Percentiles rank a stretch among this genome's conserved stretches.
Conservation (phyloP, 2,888 invertebrate species). For the Poecilobothrus nobilitatus region DNA sequence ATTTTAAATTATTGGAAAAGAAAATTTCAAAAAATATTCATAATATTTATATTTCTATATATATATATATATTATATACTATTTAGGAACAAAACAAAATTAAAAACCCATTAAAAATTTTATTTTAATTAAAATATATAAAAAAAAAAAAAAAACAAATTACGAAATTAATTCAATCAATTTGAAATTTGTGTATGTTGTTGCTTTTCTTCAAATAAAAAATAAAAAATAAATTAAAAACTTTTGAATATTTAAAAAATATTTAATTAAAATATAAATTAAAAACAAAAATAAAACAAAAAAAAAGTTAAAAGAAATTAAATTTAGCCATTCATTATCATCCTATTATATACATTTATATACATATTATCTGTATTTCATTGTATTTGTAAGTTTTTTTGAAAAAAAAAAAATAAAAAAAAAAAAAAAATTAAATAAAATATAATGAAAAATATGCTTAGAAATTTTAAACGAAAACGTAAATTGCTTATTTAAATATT, state of each 20-base stretch:
- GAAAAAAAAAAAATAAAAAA: not conserved
- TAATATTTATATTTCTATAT: too few relatives aligned
- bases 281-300: not conserved
- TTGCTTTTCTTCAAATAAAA: not conserved
- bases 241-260: not conserved
- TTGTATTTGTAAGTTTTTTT: not conserved
- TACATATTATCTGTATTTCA: not conserved
- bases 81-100: too few relatives aligned
- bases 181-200: not conserved
- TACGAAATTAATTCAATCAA: not conserved
- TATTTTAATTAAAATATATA: too few relatives aligned
- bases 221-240: not conserved
- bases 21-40: too few relatives aligned
- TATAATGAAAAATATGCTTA: not conserved
- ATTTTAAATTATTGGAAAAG: too few relatives aligned
- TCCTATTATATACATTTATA: not conserved
- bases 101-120: too few relatives aligned
- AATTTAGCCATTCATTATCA: not conserved
- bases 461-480: conserved; percentile 1
- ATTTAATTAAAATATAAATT: not conserved
- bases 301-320: not conserved
- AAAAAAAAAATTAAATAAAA: not conserved
- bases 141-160: not conserved
- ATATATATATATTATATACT: too few relatives aligned
- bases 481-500: conserved; percentile 3